phyloP scores from a whole-genome alignment of 64 coral and sea anemone genomes.

The Stichodactyla helianthus region DNA sequence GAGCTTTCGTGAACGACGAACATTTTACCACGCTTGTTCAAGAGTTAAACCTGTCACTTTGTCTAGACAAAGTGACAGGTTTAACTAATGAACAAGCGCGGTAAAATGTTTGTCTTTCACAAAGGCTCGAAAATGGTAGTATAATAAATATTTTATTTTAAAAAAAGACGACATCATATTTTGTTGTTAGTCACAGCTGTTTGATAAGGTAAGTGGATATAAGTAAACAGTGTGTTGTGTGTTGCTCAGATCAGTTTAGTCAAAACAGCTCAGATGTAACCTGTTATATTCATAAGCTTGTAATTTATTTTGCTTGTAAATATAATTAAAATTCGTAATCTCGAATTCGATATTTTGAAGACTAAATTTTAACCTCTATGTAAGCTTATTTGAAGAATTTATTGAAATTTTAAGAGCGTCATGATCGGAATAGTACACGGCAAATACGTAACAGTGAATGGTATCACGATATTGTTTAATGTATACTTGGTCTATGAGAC shows the following conservation, averaged over 20 bases:
- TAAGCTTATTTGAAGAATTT: constrained; percentile 1
- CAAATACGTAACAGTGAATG: constrained; percentile 14
- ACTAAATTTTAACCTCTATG: no score
- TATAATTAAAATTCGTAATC: background rate
- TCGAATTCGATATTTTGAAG: background rate
- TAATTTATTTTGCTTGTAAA: background rate
- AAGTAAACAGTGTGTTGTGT: constrained; percentile 10
- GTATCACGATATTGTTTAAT: constrained; percentile 20
- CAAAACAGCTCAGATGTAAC: no score
- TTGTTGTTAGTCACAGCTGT: constrained; percentile 27
- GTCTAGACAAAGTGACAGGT: no score
- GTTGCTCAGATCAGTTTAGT: background rate
- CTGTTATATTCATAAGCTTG: no score
- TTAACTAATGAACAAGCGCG: no score
- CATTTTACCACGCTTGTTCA: no score
- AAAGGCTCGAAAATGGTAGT: no score
- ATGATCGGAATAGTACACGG: constrained; percentile 41
- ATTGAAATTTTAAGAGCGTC: constrained; percentile 30
- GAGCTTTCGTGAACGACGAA: no score
- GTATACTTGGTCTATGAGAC: constrained; percentile 55
- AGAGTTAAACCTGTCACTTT: no score
- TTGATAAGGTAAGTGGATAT: constrained; percentile 34
- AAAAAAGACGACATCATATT: no score
- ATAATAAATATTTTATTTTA: background rate
- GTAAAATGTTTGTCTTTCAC: background rate